Base-by-base conservation (phyloP, 2,888 invertebrate genomes). In the Euzophera pinguis region DNA sequence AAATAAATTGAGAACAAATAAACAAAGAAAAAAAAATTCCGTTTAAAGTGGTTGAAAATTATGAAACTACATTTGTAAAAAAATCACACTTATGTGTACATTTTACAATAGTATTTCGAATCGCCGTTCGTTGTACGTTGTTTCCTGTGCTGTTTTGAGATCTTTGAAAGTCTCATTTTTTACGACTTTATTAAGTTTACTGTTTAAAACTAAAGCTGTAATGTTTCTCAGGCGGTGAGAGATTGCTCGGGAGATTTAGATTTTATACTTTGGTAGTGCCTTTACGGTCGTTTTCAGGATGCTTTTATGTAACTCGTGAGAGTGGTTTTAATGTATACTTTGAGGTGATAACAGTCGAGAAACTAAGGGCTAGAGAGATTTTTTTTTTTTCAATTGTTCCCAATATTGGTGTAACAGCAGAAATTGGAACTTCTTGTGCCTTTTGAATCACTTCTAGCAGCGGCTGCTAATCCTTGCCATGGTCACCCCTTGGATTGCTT, bases 241-340 rank as follows among this genome's bases (percentile, higher is more conserved):
- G 27, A 43, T 43, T 43, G 42, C 42, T 42, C 17, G 41, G 42
- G 27, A 42, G 12, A 22, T 29, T 43, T 29, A 43, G 43, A 29
- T 43, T 29, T 29, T 43, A 22, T 27, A 12, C 12, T n/a, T 27
- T 42, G n/a, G 14, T 14, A 38, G 22, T 41, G 41, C 17, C 41
- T 42, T 42, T 27, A 43, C 43, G 13, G 27, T 43, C 13, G 43
- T 43, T 42, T 22, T 42, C 13, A 29, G 43, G 43, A 29, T 43
- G 43, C 29, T 43, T 43, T 43, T 43, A 53, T 54, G 45, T 47
- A 42, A 17, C 41, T 52, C 10, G 45, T 43, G 8, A 43, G 13
- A 43, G 29, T 29, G 29, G 12, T 12, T 29, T 43, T 43, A 43
- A 43, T 13, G 43, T 43, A 7, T 43, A 12, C 8, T 13, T 13